These are phyloP conservation scores for Oscheius sp. DNA, from an alignment of 2,888 invertebrate species.

Conservation along the genomic window DNA sequence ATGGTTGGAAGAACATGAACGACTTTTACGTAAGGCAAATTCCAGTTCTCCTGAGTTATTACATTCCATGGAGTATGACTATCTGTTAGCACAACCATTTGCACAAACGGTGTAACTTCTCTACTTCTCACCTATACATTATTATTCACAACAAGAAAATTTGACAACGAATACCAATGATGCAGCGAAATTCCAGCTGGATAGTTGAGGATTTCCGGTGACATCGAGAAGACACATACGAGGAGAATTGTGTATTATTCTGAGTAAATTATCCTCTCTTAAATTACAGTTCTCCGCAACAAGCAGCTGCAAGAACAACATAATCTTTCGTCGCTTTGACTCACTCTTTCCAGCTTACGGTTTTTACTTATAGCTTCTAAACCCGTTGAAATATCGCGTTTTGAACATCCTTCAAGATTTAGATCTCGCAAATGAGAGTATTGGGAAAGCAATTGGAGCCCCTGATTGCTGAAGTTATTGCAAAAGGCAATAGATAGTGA, in stretches of 20 bases:
- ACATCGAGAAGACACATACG: constrained; percentile 42
- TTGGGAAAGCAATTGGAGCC: neutral
- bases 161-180: constrained; percentile 27
- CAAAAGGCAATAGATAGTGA: constrained; percentile 50
- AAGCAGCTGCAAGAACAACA: constrained; percentile 7
- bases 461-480: constrained; percentile 37
- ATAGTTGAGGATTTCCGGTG: constrained; percentile 39
- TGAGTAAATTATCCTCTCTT: constrained; percentile 32
- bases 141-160: too few relatives aligned
- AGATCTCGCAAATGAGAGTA: constrained; percentile 33
- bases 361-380: constrained; percentile 37
- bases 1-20: constrained; percentile 29
- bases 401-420: constrained; percentile 55
- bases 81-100: constrained; percentile 34
- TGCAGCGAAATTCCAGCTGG: constrained; percentile 32
- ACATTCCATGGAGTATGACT: constrained; percentile 36
- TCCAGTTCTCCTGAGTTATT: neutral
- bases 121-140: too few relatives aligned
- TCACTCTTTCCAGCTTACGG: constrained; percentile 38
- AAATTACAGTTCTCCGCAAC: constrained; percentile 46
- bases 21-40: constrained; percentile 3
- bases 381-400: constrained; percentile 51
- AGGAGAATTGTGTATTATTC: constrained; percentile 29
- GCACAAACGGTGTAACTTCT: too few relatives aligned
- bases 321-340: neutral